Percentiles rank a stretch among this genome's conserved stretches.
Conservation (phyloP, 1,140 invertebrate genomes). For the Arion vulgaris region DNA sequence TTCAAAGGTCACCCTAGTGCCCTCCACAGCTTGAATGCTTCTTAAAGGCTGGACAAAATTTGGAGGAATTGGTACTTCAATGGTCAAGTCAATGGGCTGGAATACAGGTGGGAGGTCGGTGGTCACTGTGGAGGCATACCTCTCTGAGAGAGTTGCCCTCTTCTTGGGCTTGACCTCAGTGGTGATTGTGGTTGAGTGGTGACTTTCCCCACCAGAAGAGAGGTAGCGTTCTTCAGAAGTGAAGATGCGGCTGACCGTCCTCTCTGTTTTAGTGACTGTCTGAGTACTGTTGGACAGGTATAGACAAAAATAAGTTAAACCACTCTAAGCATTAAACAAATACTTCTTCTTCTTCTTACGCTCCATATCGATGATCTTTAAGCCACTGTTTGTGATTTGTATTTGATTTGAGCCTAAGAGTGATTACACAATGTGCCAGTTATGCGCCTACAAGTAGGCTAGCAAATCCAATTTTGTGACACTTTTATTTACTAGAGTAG, state of each 20-base stretch:
- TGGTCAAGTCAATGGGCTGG: conserved; percentile 68
- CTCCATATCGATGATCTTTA: too few species aligned
- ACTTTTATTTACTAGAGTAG: too few species aligned
- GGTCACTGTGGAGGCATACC: conserved; percentile 61
- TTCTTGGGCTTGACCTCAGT: conserved; percentile 57
- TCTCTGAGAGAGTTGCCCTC: conserved; percentile 47
- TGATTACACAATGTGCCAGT: too few species aligned
- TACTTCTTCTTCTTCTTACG: too few species aligned
- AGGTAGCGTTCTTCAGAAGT: conserved; percentile 53
- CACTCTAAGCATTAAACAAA: too few species aligned
- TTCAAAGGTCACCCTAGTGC: conserved; percentile 91
- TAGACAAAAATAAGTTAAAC: too few species aligned
- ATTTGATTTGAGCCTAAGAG: too few species aligned
- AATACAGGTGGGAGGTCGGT: conserved; percentile 64
- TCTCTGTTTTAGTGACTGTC: conserved; percentile 62
- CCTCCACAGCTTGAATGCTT: conserved; percentile 68
- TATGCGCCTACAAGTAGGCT: too few species aligned
- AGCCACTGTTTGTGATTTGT: too few species aligned
- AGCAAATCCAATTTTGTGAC: too few species aligned
- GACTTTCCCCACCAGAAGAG: conserved; percentile 50
- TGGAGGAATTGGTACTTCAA: conserved; percentile 79
- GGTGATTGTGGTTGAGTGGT: conserved; percentile 58
- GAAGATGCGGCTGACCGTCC: conserved; percentile 56
- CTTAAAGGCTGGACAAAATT: conserved; percentile 85
- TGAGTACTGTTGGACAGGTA: conserved; percentile 52